Evolutionary conservation across 1,140 invertebrate genomes (phyloP).

Genomic region (Drosophila mojavensis): DNA sequence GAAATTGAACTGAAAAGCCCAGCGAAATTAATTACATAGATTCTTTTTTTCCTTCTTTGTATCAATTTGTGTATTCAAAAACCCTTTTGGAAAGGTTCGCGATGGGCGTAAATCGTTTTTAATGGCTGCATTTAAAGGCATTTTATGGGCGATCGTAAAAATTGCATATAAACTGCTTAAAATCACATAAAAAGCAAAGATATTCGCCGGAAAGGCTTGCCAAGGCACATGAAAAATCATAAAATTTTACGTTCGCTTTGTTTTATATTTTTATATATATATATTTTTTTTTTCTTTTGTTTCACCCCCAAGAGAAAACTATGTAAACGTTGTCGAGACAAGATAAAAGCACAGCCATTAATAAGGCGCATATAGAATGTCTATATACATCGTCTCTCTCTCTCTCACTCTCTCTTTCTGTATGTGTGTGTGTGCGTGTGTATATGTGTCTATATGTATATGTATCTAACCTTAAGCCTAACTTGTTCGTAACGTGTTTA

Average conservation of each 20-base stretch:
- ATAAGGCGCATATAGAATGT: slow-evolving; percentile 34
- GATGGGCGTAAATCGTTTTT: slow-evolving; percentile 79
- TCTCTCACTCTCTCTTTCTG: background rate
- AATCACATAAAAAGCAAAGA: slow-evolving; percentile 77
- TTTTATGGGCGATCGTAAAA: slow-evolving; percentile 79
- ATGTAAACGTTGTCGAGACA: slow-evolving; percentile 37
- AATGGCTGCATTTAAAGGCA: slow-evolving; percentile 78
- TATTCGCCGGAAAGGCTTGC: slow-evolving; percentile 40
- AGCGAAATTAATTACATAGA: slow-evolving; percentile 75
- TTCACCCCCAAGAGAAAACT: slow-evolving; percentile 13
- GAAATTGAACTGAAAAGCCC: slow-evolving; percentile 53
- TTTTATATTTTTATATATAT: slow-evolving; percentile 20
- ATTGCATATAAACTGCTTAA: slow-evolving; percentile 81
- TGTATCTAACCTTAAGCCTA: slow-evolving; percentile 56
- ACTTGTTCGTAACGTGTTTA: slow-evolving; percentile 58
- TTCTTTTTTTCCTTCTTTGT: background rate
- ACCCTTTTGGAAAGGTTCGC: slow-evolving; percentile 53
- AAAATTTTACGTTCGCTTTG: slow-evolving; percentile 71
- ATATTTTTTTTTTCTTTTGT: background rate
- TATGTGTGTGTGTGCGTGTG: slow-evolving; percentile 3
- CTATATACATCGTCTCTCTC: slow-evolving; percentile 34
- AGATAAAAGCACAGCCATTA: slow-evolving; percentile 52
- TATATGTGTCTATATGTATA: slow-evolving; percentile 41
- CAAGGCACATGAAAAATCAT: slow-evolving; percentile 46
- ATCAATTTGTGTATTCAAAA: slow-evolving; percentile 1